A percentile compares a stretch with the other conserved stretches of the same genome.
Conservation (phyloP, 2,888 invertebrate genomes). For the Andrena hattorfiana region DNA sequence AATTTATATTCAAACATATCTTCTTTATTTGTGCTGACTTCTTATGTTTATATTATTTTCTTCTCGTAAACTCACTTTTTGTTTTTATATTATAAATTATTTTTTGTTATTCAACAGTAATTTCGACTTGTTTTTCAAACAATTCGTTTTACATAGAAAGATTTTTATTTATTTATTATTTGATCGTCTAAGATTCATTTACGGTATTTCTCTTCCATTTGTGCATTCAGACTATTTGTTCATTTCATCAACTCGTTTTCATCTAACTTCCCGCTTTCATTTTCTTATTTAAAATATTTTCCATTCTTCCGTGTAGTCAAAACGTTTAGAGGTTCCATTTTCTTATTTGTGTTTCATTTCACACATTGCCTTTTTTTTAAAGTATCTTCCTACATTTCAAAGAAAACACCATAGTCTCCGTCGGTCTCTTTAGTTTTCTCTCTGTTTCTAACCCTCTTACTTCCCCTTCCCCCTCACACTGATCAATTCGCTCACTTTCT, state of each 20-base stretch:
- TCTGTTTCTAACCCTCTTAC: background rate
- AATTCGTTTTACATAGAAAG: constrained; percentile 40
- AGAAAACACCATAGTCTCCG: background rate
- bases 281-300: constrained; percentile 27
- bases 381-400: background rate
- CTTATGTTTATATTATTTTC: background rate
- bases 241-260: background rate
- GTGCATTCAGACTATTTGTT: background rate
- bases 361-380: background rate
- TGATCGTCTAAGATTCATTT: constrained; percentile 44
- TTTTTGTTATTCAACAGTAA: background rate
- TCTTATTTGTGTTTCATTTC: constrained; percentile 12
- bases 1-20: background rate
- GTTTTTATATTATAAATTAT: background rate
- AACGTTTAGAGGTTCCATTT: constrained; percentile 2
- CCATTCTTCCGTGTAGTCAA: constrained; percentile 14
- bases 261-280: background rate
- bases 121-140: constrained; percentile 8
- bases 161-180: constrained; percentile 27
- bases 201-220: background rate
- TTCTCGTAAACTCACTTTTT: background rate
- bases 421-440: background rate
- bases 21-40: background rate
- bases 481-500: background rate
- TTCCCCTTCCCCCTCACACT: background rate